These are phyloP conservation scores for Clarias pachynema DNA, from an alignment of 2,797 vertebrate species.

Conservation along the genomic window DNA sequence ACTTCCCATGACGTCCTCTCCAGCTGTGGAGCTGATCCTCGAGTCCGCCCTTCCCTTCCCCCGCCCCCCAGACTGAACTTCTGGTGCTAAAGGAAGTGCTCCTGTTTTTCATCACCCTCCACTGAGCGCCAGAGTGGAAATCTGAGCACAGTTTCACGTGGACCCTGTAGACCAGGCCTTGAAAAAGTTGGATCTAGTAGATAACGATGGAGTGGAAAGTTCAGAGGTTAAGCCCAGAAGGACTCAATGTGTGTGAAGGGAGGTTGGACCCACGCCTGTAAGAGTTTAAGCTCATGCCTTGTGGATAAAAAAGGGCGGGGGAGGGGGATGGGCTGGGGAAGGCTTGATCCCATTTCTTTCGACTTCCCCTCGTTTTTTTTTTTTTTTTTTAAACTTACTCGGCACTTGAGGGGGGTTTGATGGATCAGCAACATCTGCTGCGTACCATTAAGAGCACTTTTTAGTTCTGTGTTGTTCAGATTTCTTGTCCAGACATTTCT, in stretches of 20 bases:
- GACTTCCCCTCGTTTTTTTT: slow-evolving; percentile 4
- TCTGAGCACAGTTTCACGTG: not conserved
- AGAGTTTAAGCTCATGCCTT: slow-evolving; percentile 37
- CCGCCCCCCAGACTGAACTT: slow-evolving; percentile 22
- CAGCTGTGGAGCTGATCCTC: slow-evolving; percentile 6
- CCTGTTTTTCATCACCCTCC: not conserved
- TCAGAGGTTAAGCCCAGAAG: slow-evolving; percentile 26
- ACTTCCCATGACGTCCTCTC: slow-evolving; percentile 32
- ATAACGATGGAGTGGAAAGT: slow-evolving; percentile 15
- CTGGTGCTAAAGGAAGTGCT: not conserved
- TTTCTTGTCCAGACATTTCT: not conserved
- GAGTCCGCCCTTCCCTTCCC: slow-evolving; percentile 11
- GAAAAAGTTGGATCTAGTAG: not conserved
- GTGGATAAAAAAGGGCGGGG: slow-evolving; percentile 21
- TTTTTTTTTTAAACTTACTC: not conserved
- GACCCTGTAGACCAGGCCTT: not conserved
- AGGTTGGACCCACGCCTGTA: slow-evolving; percentile 16
- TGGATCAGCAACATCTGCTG: slow-evolving; percentile 11
- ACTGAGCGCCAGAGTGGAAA: not conserved
- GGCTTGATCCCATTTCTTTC: slow-evolving; percentile 4
- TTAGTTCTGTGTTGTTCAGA: too few relatives aligned
- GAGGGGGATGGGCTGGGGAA: slow-evolving; percentile 21
- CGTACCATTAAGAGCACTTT: not conserved
- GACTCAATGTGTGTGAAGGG: slow-evolving; percentile 11
- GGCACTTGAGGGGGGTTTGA: slow-evolving; percentile 14